Conservation (phyloP, 2,113 vertebrate genomes). For the Chunga burmeisteri region DNA sequence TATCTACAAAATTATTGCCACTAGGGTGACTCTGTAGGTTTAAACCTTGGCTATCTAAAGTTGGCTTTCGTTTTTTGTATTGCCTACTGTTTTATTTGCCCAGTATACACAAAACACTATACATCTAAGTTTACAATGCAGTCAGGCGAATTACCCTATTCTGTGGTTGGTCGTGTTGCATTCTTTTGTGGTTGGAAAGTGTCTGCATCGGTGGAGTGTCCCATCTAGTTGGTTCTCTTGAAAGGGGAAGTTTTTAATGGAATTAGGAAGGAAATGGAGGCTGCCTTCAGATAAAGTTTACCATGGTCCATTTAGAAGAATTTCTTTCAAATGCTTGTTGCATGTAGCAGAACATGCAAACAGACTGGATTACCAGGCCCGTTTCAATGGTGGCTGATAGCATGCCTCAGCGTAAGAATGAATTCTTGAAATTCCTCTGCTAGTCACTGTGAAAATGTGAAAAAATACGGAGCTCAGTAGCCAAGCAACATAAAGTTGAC, state of each 20-base stretch:
- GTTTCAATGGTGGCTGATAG: not conserved
- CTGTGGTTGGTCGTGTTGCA: fast-evolving
- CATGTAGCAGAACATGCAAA: not conserved
- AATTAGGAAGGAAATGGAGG: not conserved
- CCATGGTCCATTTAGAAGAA: not conserved
- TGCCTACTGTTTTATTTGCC: not conserved
- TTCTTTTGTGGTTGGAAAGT: not conserved
- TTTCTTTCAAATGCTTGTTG: not conserved
- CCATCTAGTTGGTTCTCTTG: not conserved
- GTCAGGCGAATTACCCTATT: not conserved
- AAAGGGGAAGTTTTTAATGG: not conserved
- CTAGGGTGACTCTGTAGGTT: not conserved
- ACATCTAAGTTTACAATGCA: not conserved
- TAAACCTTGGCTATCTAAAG: not conserved
- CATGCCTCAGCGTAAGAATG: not conserved
- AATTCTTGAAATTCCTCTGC: slow-evolving; percentile 19
- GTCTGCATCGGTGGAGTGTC: not conserved
- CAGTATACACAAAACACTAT: not conserved
- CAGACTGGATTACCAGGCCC: not conserved
- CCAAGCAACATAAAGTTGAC: not conserved
- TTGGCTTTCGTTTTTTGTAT: not conserved
- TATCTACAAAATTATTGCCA: not conserved
- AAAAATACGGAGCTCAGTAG: not conserved
- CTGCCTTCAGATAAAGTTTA: not conserved
- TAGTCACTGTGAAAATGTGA: not conserved